Conservation (phyloP, 35 echinoderm and acorn worm species). For the Eucidaris tribuloides region DNA sequence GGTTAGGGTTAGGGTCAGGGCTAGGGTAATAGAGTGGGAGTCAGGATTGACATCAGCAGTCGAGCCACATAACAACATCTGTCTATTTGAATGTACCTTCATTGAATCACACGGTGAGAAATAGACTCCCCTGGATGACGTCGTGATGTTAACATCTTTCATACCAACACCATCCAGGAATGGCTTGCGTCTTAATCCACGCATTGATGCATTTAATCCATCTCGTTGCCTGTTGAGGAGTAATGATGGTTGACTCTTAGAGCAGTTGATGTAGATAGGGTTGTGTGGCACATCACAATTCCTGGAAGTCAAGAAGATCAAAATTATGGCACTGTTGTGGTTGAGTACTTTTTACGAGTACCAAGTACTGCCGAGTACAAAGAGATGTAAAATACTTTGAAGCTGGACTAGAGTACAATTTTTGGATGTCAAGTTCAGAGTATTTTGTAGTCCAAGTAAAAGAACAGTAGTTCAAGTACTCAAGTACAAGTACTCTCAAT, state of each 20-base stretch:
- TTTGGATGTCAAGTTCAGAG: too few species aligned
- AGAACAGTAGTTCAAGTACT: too few species aligned
- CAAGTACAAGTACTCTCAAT: too few species aligned
- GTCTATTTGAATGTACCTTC: constrained; percentile 44
- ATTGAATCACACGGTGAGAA: constrained; percentile 21
- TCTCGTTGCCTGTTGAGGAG: background rate
- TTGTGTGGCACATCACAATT: constrained; percentile 53
- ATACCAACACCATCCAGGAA: constrained; percentile 35
- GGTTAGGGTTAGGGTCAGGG: too few species aligned
- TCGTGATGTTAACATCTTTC: constrained; percentile 24
- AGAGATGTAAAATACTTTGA: too few species aligned
- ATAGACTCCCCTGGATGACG: constrained; percentile 49
- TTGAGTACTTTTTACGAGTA: too few species aligned
- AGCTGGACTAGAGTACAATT: too few species aligned
- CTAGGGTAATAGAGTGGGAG: too few species aligned
- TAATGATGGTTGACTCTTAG: background rate
- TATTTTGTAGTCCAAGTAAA: too few species aligned
- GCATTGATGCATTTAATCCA: background rate
- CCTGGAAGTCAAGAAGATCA: background rate
- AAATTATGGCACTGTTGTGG: background rate
- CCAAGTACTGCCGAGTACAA: too few species aligned
- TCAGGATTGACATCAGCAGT: too few species aligned
- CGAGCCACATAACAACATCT: too few species aligned
- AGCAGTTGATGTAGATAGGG: constrained; percentile 60
- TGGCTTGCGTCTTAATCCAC: constrained; percentile 1